Base-by-base conservation (phyloP, 2,113 vertebrate species). In the Camelus dromedarius region DNA sequence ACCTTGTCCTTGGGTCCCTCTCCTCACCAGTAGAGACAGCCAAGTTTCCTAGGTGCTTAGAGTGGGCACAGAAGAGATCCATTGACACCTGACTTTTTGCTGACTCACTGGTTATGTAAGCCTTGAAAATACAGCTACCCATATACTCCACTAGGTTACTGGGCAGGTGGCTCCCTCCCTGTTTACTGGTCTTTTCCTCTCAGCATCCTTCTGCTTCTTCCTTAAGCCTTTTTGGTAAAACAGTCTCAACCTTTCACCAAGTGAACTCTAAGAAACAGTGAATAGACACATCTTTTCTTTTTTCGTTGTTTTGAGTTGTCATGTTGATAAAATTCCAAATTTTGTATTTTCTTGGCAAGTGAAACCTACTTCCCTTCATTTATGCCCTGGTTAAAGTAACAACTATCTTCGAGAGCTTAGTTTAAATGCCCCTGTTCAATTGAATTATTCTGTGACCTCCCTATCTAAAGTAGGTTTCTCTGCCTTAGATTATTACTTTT, bases 71-170 rank as follows among this genome's bases (percentile, higher is more conserved):
- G 82, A 89, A 82, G 64, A 96, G 82, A 58, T 46, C 89, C 81
- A 38, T n/a, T 70, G 88, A 95, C 77, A 89, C 83, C 94, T 95
- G 94, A 62, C 80, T 88, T 97, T 95, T 86, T 97, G 97, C 98
- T 97, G 98, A 97, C 89, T 98, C 98, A 98, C 22, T 96, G 88
- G 66, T 98, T 98, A 97, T 96, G 14, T 97, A 97, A 97, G 93
- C 93, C 60, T 76, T 46, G 26, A 91, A 56, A 92, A 69, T 24
- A 72, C n/a, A 73, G 35, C 76, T 52, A 48, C 87, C 79, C 48
- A 15, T 58, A n/a, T 6, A 42, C 62, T 69, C 35, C 6, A 5
- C 35, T 70, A 54, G 81, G 46, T n/a, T 90, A 30, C 42, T 52
- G 19, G 87, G 46, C 69, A 92, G 56, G 54, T 69, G 38, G 60